A percentile compares a stretch with the other conserved stretches of the same genome.
Conservation (phyloP, 2,888 invertebrate genomes). For the Pseudanteris insignis region DNA sequence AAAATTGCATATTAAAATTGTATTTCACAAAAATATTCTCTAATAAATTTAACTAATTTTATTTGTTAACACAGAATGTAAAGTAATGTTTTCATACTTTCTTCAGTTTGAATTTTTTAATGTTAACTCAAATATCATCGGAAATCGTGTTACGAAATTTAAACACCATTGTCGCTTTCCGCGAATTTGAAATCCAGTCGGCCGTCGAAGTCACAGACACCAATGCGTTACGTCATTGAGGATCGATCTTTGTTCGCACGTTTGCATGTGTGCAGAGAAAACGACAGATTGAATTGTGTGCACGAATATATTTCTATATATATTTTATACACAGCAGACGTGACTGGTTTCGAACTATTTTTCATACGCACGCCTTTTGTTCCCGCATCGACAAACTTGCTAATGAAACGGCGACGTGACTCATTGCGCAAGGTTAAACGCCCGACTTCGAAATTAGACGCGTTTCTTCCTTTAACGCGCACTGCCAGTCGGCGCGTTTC, state of each 20-base stretch:
- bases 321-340: background rate
- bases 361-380: conserved; percentile 23
- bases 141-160: background rate
- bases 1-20: too few species aligned
- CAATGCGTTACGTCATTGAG: conserved; percentile 26
- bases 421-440: conserved; percentile 42
- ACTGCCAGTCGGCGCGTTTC: conserved; percentile 6
- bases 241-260: conserved; percentile 32
- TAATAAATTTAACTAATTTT: too few species aligned
- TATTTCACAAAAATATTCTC: too few species aligned
- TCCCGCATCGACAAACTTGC: conserved; percentile 20
- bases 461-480: conserved; percentile 24
- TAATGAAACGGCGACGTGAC: conserved; percentile 35
- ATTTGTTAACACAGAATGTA: too few species aligned
- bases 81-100: too few species aligned
- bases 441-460: conserved; percentile 34
- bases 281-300: too few species aligned
- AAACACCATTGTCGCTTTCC: background rate
- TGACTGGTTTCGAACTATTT: conserved; percentile 20
- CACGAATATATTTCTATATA: conserved; percentile 1
- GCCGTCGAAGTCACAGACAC: conserved; percentile 1
- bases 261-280: conserved; percentile 3
- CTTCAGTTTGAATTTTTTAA: too few species aligned
- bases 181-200: conserved; percentile 1
- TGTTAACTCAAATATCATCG: background rate